A percentile compares a stretch with the other conserved stretches of the same genome.
Conservation (phyloP, 2,113 vertebrate genomes). For the Grammomys surdaster region DNA sequence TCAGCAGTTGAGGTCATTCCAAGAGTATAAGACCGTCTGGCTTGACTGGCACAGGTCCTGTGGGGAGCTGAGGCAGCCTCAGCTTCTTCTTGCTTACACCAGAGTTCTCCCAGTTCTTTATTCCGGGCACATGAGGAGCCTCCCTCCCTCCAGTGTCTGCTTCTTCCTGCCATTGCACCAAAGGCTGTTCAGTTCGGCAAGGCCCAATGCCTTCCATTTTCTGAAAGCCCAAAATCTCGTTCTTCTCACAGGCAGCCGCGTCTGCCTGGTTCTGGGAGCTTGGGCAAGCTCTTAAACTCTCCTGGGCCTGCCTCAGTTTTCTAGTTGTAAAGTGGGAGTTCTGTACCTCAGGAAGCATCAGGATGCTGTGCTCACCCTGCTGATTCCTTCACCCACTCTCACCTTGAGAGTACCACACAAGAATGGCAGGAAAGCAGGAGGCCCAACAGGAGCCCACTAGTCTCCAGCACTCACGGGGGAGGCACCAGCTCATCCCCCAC, state of each 20-base stretch:
- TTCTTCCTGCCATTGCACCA: neutral
- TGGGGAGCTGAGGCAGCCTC: neutral
- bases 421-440: neutral
- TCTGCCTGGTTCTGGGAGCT: neutral
- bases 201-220: neutral
- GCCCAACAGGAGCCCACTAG: neutral
- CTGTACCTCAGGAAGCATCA: neutral
- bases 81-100: neutral
- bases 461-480: rapidly evolving
- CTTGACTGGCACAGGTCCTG: neutral
- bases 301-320: neutral
- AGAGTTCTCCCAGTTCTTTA: neutral
- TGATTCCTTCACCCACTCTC: neutral
- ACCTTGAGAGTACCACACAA: neutral
- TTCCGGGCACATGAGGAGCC: neutral
- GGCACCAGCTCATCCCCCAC: neutral
- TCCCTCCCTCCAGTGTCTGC: no score
- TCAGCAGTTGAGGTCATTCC: neutral
- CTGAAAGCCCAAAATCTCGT: neutral
- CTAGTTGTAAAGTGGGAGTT: neutral
- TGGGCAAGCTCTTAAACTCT: neutral
- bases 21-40: neutral
- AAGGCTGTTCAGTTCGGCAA: neutral
- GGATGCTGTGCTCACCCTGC: neutral
- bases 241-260: neutral